phyloP scores from a whole-genome alignment of 2,888 invertebrate species.

The Scelioninae gen. 1 region DNA sequence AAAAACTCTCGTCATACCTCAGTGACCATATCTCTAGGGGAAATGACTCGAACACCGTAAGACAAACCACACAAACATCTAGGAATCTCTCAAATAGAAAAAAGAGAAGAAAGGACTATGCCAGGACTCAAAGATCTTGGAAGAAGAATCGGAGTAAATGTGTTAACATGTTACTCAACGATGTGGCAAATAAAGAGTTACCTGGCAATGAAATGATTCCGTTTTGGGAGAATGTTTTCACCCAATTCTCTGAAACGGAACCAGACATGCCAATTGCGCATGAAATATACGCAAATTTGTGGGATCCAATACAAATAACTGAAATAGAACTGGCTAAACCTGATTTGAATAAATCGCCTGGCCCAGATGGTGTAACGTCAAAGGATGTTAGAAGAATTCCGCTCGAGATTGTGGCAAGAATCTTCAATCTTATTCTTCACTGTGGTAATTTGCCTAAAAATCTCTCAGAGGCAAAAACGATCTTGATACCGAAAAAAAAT shows the following conservation, averaged over 20 bases:
- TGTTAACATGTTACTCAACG: not conserved
- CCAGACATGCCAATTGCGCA: not conserved
- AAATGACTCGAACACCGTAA: too few species aligned
- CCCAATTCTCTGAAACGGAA: not conserved
- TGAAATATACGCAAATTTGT: not conserved
- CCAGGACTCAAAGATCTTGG: slow-evolving; percentile 10
- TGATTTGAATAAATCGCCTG: not conserved
- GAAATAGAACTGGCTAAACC: not conserved
- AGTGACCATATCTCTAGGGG: too few species aligned
- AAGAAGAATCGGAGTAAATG: slow-evolving; percentile 13
- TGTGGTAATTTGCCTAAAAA: not conserved
- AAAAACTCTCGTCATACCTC: too few species aligned
- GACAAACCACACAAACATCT: too few species aligned
- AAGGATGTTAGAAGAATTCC: not conserved
- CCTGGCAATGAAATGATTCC: not conserved
- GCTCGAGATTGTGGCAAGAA: not conserved
- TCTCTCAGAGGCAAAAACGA: not conserved
- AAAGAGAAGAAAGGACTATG: not conserved
- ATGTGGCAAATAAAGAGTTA: too few species aligned
- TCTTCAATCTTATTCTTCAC: not conserved
- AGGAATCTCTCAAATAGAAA: too few species aligned
- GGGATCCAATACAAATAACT: not conserved
- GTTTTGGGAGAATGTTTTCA: not conserved
- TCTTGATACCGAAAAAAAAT: slow-evolving; percentile 21
- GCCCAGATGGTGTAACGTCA: not conserved